Conservation (phyloP, 2,113 vertebrate species). For the Hepsetus odoe region DNA sequence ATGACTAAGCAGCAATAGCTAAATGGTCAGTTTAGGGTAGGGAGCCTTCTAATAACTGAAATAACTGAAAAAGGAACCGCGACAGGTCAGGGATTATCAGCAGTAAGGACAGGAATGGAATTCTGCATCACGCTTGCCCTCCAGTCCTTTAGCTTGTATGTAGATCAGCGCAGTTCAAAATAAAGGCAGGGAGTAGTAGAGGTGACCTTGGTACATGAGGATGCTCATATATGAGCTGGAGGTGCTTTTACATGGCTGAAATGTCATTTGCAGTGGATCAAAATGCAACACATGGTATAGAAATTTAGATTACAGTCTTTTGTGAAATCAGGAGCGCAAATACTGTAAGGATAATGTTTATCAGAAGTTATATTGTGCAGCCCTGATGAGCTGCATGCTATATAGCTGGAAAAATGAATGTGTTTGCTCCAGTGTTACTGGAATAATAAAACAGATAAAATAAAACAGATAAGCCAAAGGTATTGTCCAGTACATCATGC, state of each 20-base stretch:
- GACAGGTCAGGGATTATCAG: neutral
- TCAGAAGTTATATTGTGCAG: neutral
- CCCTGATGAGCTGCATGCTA: neutral
- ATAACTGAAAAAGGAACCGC: neutral
- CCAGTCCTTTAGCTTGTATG: neutral
- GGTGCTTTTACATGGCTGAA: no score
- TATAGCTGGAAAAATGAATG: no score
- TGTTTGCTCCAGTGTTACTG: neutral
- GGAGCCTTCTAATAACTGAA: neutral
- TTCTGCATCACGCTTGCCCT: no score
- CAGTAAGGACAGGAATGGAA: neutral
- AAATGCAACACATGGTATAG: no score
- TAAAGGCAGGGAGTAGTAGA: slow-evolving; percentile 2
- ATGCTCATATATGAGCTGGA: neutral
- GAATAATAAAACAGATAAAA: neutral
- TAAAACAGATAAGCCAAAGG: neutral
- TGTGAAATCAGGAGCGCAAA: neutral
- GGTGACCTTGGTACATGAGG: slow-evolving; percentile 8
- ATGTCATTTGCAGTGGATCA: no score
- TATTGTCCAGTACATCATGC: neutral
- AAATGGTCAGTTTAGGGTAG: no score
- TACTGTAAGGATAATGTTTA: neutral
- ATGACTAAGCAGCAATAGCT: no score
- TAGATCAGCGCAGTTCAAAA: slow-evolving; percentile 14
- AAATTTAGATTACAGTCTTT: no score